Evolutionary conservation across 2,797 vertebrate genomes (phyloP).

Genomic region (Discoglossus pictus): DNA sequence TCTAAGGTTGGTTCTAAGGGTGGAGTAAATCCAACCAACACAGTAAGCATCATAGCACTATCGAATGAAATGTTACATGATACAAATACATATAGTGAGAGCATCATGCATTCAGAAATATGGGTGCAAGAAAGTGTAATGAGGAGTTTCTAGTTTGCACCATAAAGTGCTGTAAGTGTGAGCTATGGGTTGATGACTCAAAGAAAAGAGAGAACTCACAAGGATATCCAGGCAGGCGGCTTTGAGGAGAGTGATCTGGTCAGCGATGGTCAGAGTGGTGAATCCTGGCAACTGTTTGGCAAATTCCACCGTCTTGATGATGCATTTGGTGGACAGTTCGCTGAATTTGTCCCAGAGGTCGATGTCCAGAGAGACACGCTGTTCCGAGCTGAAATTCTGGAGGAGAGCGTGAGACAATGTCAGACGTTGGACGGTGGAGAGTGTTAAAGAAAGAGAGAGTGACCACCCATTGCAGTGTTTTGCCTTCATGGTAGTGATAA

Average conservation of each 20-base stretch:
- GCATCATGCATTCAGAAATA: too few relatives aligned
- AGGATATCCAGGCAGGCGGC: slow-evolving; percentile 96
- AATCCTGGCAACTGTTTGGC: slow-evolving; percentile 97
- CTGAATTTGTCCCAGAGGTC: slow-evolving; percentile 99
- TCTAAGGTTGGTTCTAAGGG: too few relatives aligned
- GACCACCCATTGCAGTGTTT: too few relatives aligned
- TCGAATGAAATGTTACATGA: too few relatives aligned
- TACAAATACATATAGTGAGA: too few relatives aligned
- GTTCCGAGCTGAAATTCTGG: slow-evolving; percentile 95
- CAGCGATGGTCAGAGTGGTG: slow-evolving; percentile 94
- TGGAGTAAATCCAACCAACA: too few relatives aligned
- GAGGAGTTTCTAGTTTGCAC: too few relatives aligned
- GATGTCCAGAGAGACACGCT: slow-evolving; percentile 89
- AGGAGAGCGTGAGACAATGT: not conserved
- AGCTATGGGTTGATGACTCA: too few relatives aligned
- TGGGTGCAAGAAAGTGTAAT: too few relatives aligned
- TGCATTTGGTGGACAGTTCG: slow-evolving; percentile 96
- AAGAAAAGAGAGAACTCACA: slow-evolving; percentile 76
- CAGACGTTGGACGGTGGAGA: not conserved
- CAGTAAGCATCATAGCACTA: too few relatives aligned
- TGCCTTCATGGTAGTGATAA: too few relatives aligned
- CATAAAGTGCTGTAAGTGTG: too few relatives aligned
- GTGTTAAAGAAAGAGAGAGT: not conserved
- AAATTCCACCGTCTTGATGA: slow-evolving; percentile 98
- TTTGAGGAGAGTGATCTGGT: slow-evolving; percentile 98